Evolutionary conservation across 2,888 invertebrate species (phyloP).

Genomic region (Icerya purchasi): DNA sequence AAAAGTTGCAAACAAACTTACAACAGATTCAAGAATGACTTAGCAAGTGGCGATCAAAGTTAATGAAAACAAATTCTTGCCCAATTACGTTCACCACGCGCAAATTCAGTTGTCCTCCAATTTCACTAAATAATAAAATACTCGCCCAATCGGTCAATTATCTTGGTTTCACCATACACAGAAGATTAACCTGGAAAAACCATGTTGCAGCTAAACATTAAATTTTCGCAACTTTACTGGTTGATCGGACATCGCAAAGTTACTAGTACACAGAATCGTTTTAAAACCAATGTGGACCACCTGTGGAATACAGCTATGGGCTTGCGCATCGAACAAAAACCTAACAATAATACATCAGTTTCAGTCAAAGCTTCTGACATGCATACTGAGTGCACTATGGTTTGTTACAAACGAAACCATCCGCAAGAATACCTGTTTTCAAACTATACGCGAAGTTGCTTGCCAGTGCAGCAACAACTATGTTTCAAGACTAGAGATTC

Average conservation of each 20-base stretch:
- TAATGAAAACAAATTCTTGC: no score
- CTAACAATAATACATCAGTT: background rate
- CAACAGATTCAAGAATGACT: no score
- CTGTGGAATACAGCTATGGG: background rate
- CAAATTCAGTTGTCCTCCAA: no score
- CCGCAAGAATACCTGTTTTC: no score
- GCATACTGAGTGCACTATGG: background rate
- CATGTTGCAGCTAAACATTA: background rate
- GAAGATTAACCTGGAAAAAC: background rate
- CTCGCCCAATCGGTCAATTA: no score
- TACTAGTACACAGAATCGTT: background rate
- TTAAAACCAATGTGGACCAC: background rate
- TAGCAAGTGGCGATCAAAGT: no score
- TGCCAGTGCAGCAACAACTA: background rate
- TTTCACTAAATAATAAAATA: no score
- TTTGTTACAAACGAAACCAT: background rate
- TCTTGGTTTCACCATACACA: background rate
- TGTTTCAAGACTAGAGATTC: background rate
- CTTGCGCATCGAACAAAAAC: background rate
- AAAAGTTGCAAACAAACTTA: no score
- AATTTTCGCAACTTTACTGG: background rate
- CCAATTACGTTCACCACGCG: no score
- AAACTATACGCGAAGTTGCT: background rate
- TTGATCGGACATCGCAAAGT: background rate
- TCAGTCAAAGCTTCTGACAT: background rate